These are phyloP conservation scores for Girardia tigrina DNA, from an alignment of 2,888 invertebrate genomes.

Conservation along the genomic window DNA sequence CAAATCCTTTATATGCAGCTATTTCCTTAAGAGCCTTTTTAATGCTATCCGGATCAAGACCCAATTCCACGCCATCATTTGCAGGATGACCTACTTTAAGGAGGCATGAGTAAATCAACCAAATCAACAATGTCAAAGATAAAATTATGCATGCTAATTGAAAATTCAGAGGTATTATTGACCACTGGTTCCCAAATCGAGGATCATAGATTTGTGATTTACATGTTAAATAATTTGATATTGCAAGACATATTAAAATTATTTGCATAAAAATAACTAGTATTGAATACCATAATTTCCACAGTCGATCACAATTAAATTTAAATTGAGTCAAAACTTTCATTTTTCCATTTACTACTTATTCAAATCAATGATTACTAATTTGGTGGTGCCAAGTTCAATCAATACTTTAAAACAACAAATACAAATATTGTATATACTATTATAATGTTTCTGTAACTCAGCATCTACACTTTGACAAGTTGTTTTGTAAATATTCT, in stretches of 20 bases:
- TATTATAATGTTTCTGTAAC: too few relatives aligned
- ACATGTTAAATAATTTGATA: constrained; percentile 20
- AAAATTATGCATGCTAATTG: constrained; percentile 25
- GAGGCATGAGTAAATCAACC: constrained; percentile 25
- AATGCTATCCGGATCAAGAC: constrained; percentile 20
- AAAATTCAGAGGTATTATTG: constrained; percentile 25
- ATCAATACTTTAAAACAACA: too few relatives aligned
- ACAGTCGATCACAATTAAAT: constrained; percentile 30
- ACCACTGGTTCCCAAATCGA: constrained; percentile 25
- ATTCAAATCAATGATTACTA: too few relatives aligned
- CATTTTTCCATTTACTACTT: too few relatives aligned
- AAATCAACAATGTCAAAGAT: constrained; percentile 15
- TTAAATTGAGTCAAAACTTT: background rate
- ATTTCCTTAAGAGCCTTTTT: constrained; percentile 28
- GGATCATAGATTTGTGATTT: constrained; percentile 32
- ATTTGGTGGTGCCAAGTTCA: too few relatives aligned
- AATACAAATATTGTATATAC: too few relatives aligned
- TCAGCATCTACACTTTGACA: too few relatives aligned
- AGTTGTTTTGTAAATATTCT: too few relatives aligned
- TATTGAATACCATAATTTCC: constrained; percentile 33
- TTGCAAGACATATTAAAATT: constrained; percentile 21
- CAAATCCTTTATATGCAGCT: background rate
- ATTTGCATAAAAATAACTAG: constrained; percentile 15
- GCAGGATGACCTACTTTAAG: constrained; percentile 27
- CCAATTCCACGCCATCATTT: constrained; percentile 28